These are phyloP conservation scores for Drosophila kambysellisi DNA, from an alignment of 2,888 invertebrate species.

Conservation along the genomic window DNA sequence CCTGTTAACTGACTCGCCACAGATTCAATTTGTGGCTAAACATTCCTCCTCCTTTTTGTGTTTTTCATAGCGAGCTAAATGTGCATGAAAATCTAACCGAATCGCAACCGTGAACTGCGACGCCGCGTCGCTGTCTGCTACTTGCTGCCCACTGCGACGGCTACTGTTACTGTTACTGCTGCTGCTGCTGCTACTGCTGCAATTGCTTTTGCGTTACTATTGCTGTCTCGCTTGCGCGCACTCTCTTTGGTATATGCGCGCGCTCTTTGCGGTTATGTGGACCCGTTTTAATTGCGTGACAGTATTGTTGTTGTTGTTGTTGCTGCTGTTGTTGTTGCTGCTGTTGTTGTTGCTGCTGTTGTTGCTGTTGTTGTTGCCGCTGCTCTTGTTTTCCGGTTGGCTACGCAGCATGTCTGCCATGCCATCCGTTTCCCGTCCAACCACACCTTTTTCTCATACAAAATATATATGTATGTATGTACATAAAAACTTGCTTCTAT, in stretches of 20 bases:
- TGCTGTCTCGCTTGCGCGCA: slow-evolving; percentile 50
- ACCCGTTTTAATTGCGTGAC: slow-evolving; percentile 66
- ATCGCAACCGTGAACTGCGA: slow-evolving; percentile 48
- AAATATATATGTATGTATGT: background rate
- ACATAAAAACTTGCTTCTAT: background rate
- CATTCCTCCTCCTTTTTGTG: slow-evolving; percentile 75
- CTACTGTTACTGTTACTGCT: background rate
- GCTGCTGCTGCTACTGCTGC: background rate
- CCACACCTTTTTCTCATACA: background rate
- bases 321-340: background rate
- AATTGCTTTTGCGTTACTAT: slow-evolving; percentile 38
- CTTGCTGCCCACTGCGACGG: background rate
- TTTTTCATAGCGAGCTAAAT: slow-evolving; percentile 75
- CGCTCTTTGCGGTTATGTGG: slow-evolving; percentile 44
- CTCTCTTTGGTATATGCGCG: slow-evolving; percentile 15
- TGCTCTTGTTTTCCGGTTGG: slow-evolving; percentile 84
- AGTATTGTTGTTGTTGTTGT: slow-evolving; percentile 80
- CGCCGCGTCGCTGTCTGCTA: slow-evolving; percentile 32
- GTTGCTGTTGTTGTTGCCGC: background rate
- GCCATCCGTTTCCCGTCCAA: slow-evolving; percentile 10
- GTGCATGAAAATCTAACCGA: slow-evolving; percentile 77
- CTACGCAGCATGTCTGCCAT: slow-evolving; percentile 52
- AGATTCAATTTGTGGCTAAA: slow-evolving; percentile 76
- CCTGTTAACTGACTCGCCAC: slow-evolving; percentile 69
- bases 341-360: background rate